These are phyloP conservation scores for Hemistola chrysoprasaria DNA, from an alignment of 2,888 invertebrate genomes.

Conservation along the genomic window DNA sequence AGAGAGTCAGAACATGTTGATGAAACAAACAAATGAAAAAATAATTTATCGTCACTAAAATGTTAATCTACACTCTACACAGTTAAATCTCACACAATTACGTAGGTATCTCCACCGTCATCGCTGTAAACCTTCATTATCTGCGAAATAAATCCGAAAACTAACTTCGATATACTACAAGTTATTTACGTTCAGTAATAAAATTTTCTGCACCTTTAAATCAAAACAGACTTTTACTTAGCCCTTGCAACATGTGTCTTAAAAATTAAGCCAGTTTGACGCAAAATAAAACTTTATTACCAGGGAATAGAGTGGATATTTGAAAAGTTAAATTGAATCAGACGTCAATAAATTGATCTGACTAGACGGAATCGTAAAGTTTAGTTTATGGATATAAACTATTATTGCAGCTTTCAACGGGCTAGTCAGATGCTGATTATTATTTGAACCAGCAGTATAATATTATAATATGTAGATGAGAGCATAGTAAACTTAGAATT, in stretches of 20 bases:
- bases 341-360: slow-evolving; percentile 47
- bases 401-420: slow-evolving; percentile 41
- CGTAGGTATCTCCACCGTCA: neutral
- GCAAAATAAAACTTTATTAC: slow-evolving; percentile 8
- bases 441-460: slow-evolving; percentile 6
- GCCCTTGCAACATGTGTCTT: slow-evolving; percentile 17
- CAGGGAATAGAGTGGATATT: slow-evolving; percentile 10
- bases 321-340: slow-evolving; percentile 3
- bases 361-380: slow-evolving; percentile 63
- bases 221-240: slow-evolving; percentile 27
- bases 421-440: slow-evolving; percentile 23
- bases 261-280: neutral
- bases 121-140: slow-evolving; percentile 7
- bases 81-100: neutral
- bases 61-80: neutral
- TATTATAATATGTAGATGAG: too few species aligned
- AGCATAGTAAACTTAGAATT: too few species aligned
- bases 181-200: slow-evolving; percentile 21
- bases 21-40: neutral
- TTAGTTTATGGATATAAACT: slow-evolving; percentile 52
- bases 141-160: slow-evolving; percentile 19
- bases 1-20: too few species aligned
- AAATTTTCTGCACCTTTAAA: slow-evolving; percentile 22
- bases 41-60: too few species aligned
- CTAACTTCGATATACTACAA: slow-evolving; percentile 10